Percentiles rank a stretch among this genome's conserved stretches.
phyloP scores from a whole-genome alignment of 2,888 invertebrate genomes.

The Macrosiphum euphorbiae region DNA sequence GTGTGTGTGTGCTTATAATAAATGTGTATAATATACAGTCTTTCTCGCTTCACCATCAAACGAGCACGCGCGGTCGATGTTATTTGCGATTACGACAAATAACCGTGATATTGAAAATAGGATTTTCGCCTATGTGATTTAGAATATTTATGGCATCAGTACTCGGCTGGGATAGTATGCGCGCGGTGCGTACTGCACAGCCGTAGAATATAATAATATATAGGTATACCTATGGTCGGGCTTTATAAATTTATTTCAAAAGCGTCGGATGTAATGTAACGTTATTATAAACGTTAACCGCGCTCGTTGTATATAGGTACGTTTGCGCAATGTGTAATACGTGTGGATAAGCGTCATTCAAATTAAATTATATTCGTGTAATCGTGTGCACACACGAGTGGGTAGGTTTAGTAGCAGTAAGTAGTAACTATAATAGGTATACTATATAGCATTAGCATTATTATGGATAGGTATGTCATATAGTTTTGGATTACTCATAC shows the following conservation, averaged over 20 bases:
- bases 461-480: background rate
- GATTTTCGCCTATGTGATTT: background rate
- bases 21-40: background rate
- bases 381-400: background rate
- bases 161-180: background rate
- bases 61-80: background rate
- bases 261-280: background rate
- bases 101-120: background rate
- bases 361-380: constrained; percentile 41
- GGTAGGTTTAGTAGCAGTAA: background rate
- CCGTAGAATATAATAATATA: background rate
- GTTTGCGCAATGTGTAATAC: background rate
- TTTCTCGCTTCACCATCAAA: background rate
- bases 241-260: background rate
- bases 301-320: background rate
- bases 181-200: background rate
- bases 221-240: background rate
- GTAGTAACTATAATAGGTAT: background rate
- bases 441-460: background rate
- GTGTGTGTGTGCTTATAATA: background rate
- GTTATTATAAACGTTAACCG: background rate
- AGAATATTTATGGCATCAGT: background rate
- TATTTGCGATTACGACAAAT: background rate
- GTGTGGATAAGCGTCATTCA: background rate
- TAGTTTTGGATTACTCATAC: background rate